A percentile compares a stretch with the other conserved stretches of the same genome.
Evolutionary conservation across 2,797 vertebrate genomes (phyloP).

Genomic region (Propithecus perrieri): DNA sequence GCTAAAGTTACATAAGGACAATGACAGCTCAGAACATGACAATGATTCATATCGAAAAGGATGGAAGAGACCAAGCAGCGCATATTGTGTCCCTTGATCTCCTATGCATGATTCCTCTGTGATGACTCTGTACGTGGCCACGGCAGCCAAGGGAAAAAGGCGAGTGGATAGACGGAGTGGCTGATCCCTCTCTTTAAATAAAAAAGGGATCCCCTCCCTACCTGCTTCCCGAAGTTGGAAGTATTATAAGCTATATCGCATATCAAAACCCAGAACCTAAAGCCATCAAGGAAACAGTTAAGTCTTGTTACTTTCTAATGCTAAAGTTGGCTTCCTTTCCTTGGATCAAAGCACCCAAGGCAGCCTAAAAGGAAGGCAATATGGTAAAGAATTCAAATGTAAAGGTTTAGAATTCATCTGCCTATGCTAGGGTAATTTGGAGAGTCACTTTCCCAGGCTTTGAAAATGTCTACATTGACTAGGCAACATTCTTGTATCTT

Average conservation of each 20-base stretch:
- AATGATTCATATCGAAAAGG: not conserved
- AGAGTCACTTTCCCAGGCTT: not conserved
- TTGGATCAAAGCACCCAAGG: not conserved
- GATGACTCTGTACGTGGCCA: not conserved
- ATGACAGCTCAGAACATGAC: not conserved
- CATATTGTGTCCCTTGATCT: constrained; percentile 25
- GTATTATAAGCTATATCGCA: not conserved
- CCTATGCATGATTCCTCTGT: not conserved
- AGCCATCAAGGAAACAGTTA: not conserved
- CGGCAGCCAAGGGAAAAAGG: not conserved
- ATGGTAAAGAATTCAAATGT: not conserved
- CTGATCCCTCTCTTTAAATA: not conserved
- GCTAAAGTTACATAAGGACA: not conserved
- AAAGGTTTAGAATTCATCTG: not conserved
- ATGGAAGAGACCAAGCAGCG: not conserved
- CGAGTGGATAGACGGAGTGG: not conserved
- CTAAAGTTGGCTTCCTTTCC: not conserved
- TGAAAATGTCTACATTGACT: not conserved
- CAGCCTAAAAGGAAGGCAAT: not conserved
- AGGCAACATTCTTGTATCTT: not conserved
- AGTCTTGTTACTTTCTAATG: not conserved
- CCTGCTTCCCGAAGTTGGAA: not conserved
- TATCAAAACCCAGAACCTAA: not conserved
- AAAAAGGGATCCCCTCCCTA: not conserved
- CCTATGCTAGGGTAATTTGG: not conserved